Percentiles rank a stretch among this genome's conserved stretches.
phyloP scores from a whole-genome alignment of 2,113 vertebrate species.

The Rutilus rutilus region DNA sequence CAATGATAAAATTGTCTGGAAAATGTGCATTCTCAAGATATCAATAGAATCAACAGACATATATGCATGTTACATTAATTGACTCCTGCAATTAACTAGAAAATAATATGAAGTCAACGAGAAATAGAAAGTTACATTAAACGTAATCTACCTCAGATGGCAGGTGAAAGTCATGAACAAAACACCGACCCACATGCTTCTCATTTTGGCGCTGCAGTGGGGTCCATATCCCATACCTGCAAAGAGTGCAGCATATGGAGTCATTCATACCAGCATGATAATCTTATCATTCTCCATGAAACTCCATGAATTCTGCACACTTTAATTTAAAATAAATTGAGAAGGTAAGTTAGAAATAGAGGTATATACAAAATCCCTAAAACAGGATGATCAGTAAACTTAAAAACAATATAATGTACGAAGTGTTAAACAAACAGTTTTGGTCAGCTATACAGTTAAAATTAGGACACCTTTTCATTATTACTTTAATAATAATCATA shows the following conservation, averaged over 20 bases:
- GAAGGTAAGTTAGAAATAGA: neutral
- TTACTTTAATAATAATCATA: too few relatives aligned
- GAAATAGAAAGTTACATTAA: constrained; percentile 27
- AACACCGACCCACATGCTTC: constrained; percentile 81
- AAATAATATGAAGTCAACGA: neutral
- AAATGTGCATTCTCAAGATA: neutral
- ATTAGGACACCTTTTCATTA: neutral
- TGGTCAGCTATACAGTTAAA: neutral
- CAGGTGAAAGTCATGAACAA: constrained; percentile 85
- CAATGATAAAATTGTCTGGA: neutral
- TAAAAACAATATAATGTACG: neutral
- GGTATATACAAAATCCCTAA: neutral
- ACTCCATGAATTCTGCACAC: neutral
- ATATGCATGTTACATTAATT: neutral
- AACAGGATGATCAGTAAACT: neutral
- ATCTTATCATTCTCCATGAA: neutral
- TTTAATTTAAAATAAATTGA: neutral
- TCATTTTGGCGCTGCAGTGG: constrained; percentile 86
- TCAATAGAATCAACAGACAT: neutral
- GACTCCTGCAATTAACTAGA: neutral
- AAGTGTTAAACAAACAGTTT: neutral
- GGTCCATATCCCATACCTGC: constrained; percentile 95
- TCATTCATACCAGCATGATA: constrained; percentile 34
- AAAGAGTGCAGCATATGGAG: constrained; percentile 55
- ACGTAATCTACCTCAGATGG: constrained; percentile 85